Evolutionary conservation across 2,113 vertebrate genomes (phyloP), one percentile per base, ranked within the genome.

Genomic region (Ctenodactylus gundi): DNA sequence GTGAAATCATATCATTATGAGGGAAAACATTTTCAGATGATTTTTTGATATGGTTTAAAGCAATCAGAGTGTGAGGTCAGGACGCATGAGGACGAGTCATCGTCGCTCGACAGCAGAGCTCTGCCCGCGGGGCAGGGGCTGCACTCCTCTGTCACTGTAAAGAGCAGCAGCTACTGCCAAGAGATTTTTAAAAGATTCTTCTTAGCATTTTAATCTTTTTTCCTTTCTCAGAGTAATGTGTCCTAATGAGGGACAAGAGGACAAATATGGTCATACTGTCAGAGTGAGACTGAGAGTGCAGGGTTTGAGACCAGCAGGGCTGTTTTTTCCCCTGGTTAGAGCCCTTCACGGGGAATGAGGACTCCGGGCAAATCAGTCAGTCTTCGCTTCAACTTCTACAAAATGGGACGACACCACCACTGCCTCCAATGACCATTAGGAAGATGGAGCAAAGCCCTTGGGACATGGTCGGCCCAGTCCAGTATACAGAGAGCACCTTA

Each of bases 21-120:
- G 58, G 72, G 82, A 72, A 96, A 96, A 84, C 60, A 94, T 84
- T 96, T 96, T 96, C 92, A 77, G 93, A 85, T 82, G 80, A 90
- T 67, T 93, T 96, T 95, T 64, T 87, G 34, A 93, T 93, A 96
- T 15, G 6, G 8, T 92, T 82, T 85, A 41, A 87, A 95, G 82
- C 36, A 85, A 83, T 65, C 20, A 85, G 44, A 68, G 78, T 73
- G 75, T 25, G 20, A 85, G 65, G 58, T 87, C 31, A 88, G 87
- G 92, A 67, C 8, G 1, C 7, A 57, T 3, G 39, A 29, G 10
- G 55, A 76, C 44, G 95, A 85, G 11, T 36, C 65, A 60, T 84
- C 23, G 89, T 55, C 13, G 21, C 53, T 60, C 36, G 41, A 14
- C 29, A 73, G 36, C 29, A 73, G 36, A 85, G 64, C 67, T 77